Conservation (phyloP, 2,797 vertebrate genomes). For the Trachurus trachurus region DNA sequence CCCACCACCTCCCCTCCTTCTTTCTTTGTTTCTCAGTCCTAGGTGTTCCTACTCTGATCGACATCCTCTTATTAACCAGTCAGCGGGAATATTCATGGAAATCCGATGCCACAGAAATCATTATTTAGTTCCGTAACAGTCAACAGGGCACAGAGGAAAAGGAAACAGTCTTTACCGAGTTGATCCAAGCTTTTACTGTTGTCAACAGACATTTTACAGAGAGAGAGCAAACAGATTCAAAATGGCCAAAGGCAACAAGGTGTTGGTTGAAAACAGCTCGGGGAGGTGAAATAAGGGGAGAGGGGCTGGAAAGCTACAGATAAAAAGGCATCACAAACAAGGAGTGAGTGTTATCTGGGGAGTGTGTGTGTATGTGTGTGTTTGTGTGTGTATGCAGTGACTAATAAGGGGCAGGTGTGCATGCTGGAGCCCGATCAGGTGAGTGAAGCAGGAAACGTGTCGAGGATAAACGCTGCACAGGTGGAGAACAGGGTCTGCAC, state of each 20-base stretch:
- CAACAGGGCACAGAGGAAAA: not conserved
- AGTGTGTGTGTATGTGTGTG: not conserved
- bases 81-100: conserved; percentile 15
- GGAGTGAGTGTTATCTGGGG: not conserved
- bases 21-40: conserved; percentile 1
- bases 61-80: not conserved
- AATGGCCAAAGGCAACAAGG: not conserved
- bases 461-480: not conserved
- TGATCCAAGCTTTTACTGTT: not conserved
- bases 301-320: not conserved
- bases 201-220: not conserved
- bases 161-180: not conserved
- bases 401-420: conserved; percentile 31
- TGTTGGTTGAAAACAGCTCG: not conserved
- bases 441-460: conserved; percentile 8
- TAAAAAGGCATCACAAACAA: conserved; percentile 8
- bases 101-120: not conserved
- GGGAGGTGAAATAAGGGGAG: not conserved
- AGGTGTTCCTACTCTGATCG: not conserved
- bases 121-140: conserved; percentile 14
- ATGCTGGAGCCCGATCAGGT: not conserved
- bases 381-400: not conserved
- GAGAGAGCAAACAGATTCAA: not conserved
- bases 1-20: no score
- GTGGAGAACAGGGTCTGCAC: not conserved